Conservation (phyloP, 2,797 vertebrate species). For the Lagorchestes hirsutus region DNA sequence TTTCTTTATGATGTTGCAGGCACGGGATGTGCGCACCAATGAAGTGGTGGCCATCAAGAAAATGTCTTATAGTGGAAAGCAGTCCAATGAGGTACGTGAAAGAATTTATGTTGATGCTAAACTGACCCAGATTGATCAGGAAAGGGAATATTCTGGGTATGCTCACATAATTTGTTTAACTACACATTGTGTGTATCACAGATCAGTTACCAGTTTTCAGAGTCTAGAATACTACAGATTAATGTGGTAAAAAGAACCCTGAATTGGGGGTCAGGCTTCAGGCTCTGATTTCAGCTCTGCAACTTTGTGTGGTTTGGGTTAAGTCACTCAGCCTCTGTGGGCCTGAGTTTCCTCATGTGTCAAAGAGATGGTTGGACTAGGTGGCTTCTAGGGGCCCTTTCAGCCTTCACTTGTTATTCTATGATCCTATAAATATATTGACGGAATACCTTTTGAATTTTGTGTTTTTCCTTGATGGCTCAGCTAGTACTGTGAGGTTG, state of each 20-base stretch:
- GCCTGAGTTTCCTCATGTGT: not conserved
- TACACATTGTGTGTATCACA: not conserved
- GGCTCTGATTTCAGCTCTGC: not conserved
- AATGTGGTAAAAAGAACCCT: not conserved
- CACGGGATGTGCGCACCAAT: slow-evolving; percentile 96
- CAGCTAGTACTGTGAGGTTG: not conserved
- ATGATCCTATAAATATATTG: not conserved
- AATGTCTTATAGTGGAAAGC: slow-evolving; percentile 99
- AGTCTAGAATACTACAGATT: not conserved
- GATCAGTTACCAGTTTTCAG: not conserved
- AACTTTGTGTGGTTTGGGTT: not conserved
- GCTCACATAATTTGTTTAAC: not conserved
- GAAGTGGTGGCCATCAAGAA: slow-evolving; percentile 99
- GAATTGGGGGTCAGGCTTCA: not conserved
- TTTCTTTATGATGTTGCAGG: slow-evolving; percentile 85
- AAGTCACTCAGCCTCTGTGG: not conserved
- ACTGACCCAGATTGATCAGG: not conserved
- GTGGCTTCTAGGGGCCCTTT: not conserved
- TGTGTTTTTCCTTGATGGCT: not conserved
- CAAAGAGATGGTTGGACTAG: not conserved
- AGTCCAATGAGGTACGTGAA: slow-evolving; percentile 94
- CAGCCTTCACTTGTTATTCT: not conserved
- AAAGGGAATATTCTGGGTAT: not conserved
- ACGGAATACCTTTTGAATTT: not conserved
- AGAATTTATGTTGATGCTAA: not conserved